Percentiles rank a stretch among this genome's conserved stretches.
These are phyloP conservation scores for Pheosia gnoma DNA, from an alignment of 2,888 invertebrate species.

Conservation along the genomic window DNA sequence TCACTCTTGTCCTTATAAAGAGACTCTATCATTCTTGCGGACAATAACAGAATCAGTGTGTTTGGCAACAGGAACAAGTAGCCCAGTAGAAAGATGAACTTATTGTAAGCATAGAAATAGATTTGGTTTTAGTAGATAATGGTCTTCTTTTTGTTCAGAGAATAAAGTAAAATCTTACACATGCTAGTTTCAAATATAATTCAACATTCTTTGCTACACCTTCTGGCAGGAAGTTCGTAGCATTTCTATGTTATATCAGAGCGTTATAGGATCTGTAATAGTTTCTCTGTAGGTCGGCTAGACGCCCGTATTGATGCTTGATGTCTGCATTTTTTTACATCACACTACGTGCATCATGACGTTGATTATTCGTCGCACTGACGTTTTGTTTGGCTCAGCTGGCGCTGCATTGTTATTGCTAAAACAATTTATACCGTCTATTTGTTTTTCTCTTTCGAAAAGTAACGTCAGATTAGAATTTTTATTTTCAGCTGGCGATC, in stretches of 20 bases:
- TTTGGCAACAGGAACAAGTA: not conserved
- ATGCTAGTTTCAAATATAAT: too few relatives aligned
- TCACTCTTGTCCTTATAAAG: conserved; percentile 14
- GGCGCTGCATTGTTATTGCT: conserved; percentile 24
- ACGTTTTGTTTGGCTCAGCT: conserved; percentile 29
- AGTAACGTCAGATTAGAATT: conserved; percentile 3
- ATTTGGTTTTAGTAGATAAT: too few relatives aligned
- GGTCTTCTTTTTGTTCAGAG: too few relatives aligned
- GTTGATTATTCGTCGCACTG: conserved; percentile 29
- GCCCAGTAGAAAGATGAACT: not conserved
- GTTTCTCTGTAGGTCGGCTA: not conserved
- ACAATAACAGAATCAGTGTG: not conserved
- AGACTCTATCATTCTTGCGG: conserved; percentile 10
- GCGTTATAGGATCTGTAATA: not conserved
- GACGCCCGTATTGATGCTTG: conserved; percentile 29
- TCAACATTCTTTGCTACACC: too few relatives aligned
- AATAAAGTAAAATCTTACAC: too few relatives aligned
- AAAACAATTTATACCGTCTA: conserved; percentile 29
- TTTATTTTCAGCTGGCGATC: not conserved
- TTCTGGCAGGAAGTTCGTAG: too few relatives aligned
- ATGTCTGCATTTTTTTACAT: conserved; percentile 32
- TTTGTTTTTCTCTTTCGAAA: conserved; percentile 31
- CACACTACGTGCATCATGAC: conserved; percentile 38
- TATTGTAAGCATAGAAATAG: too few relatives aligned
- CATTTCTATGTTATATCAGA: too few relatives aligned